A percentile compares a stretch with the other conserved stretches of the same genome.
Conservation (phyloP, 2,797 vertebrate genomes). For the Enteromius anoplus region DNA sequence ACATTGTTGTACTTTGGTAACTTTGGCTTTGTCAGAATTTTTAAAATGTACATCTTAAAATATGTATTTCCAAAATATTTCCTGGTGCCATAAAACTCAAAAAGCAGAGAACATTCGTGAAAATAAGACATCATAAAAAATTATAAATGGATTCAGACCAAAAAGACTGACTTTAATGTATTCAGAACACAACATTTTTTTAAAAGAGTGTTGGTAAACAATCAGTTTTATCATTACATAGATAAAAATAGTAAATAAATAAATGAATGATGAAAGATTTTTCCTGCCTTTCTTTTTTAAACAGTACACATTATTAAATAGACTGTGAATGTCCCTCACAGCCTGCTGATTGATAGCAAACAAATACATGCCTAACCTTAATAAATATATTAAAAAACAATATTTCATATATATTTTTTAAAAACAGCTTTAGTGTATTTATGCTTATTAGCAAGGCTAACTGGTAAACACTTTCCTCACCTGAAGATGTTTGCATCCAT, state of each 20-base stretch:
- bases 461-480: slow-evolving; percentile 70
- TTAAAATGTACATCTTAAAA: background rate
- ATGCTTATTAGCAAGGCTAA: background rate
- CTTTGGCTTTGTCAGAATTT: too few species aligned
- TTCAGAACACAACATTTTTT: background rate
- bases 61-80: background rate
- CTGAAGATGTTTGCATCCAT: slow-evolving; percentile 96
- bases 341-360: background rate
- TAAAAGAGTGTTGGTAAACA: too few species aligned
- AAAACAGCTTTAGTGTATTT: background rate
- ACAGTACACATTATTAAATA: background rate
- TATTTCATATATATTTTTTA: background rate
- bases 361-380: background rate
- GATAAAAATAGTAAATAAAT: background rate
- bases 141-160: background rate
- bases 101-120: background rate
- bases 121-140: background rate
- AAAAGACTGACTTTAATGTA: background rate
- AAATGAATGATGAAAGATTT: background rate
- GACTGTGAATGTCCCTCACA: background rate
- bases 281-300: background rate
- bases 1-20: too few species aligned
- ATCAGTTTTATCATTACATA: too few species aligned
- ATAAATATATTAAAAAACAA: background rate
- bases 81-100: background rate